Base-by-base conservation (phyloP, 2,797 vertebrate species). In the Enteromius fasciolatus region DNA sequence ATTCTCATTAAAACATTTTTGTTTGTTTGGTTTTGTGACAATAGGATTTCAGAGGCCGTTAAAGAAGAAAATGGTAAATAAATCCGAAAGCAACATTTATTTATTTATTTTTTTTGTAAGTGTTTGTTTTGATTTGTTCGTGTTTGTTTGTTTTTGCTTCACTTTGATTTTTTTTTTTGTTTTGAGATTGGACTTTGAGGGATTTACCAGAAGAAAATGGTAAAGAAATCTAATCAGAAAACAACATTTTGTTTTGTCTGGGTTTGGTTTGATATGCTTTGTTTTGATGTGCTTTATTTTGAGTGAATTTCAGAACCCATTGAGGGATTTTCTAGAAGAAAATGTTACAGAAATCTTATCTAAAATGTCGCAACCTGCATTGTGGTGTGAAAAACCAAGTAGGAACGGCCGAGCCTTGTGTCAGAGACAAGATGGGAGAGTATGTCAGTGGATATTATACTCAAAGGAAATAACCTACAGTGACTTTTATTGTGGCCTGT, bases 401-500 rank as follows among this genome's bases (percentile, higher is more conserved):
- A 31, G 46, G 18, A 48, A 36, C 63, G 14, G 28, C 67, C 48
- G 68, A 18, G 8, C 25, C 14, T 17, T 17, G 15, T 17, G 15
- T 20, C 44, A 69, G 23, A 31, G 36, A 36, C 0, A 2, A 80
- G 48, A 54, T 54, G 50, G 11, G 18, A 80, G 31, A 57, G 25
- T 80, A 12, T 59, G 36, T 70, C 69, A 72, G 28, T 64, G 57
- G n/a, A 73, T 73, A 48, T 81, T 52, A 74, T n/a, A 52, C 31
- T 66, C 59, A 52, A 73, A 74, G 59, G 69, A 74, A 50, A 75
- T 81, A 66, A 81, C 28, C 68, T 64, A 46, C 39, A 9, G 14
- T 28, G 41, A 17, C n/a, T 81, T 80, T 31, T 17, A 59, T 59
- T 80, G 36, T 80, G 39, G 52, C 68, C 66, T 46, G 39, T 12